Evolutionary conservation across 2,797 vertebrate species (phyloP).

Genomic region (Vespertilio murinus): DNA sequence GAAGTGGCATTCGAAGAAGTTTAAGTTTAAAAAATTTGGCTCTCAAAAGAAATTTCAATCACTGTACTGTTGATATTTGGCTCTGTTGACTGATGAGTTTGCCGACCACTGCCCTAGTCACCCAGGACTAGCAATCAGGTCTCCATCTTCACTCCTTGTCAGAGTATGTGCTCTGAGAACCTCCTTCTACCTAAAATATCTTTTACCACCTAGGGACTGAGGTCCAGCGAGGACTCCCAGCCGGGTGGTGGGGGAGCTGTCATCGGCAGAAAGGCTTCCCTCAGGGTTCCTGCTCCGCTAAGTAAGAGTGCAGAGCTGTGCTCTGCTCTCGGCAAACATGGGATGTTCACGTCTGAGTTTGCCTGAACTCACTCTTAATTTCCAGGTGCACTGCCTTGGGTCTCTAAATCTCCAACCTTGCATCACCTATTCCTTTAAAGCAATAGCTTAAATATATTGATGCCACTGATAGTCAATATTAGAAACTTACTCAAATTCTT

Average conservation of each 20-base stretch:
- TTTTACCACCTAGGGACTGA: neutral
- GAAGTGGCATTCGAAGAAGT: too few species aligned
- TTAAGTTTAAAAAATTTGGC: too few species aligned
- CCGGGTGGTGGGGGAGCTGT: neutral
- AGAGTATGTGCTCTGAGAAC: neutral
- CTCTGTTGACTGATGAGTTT: too few species aligned
- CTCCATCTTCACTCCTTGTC: neutral
- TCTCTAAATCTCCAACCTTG: neutral
- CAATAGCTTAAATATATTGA: conserved; percentile 13
- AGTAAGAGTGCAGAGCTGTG: neutral
- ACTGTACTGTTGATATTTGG: too few species aligned
- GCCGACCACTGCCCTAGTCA: neutral
- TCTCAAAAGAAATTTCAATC: too few species aligned
- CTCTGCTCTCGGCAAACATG: neutral
- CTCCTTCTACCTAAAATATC: neutral
- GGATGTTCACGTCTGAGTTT: neutral
- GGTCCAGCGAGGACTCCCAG: neutral
- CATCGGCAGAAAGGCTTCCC: neutral
- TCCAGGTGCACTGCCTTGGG: neutral
- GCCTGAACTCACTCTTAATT: neutral
- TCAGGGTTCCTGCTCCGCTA: neutral
- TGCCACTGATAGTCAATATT: neutral
- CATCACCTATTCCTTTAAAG: neutral
- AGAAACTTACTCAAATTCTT: conserved; percentile 10
- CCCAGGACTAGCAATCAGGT: neutral